A percentile compares a stretch with the other conserved stretches of the same genome.
phyloP scores from a whole-genome alignment of 2,113 vertebrate species.

The Cepphus grylle region DNA sequence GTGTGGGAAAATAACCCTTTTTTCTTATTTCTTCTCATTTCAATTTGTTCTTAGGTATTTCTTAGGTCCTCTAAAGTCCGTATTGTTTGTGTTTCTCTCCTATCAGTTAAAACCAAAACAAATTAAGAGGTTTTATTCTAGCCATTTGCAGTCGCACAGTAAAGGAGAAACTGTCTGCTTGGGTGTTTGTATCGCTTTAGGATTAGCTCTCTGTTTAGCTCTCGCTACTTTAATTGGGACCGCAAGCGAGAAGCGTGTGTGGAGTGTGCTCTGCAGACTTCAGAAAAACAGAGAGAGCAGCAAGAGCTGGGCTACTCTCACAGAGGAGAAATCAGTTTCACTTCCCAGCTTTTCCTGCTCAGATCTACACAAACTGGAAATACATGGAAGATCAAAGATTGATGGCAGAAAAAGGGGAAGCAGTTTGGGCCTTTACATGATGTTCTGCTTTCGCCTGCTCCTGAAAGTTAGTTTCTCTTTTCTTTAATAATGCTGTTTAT shows the following conservation, averaged over 20 bases:
- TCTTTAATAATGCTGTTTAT: conserved; percentile 7
- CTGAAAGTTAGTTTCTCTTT: background rate
- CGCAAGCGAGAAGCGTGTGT: background rate
- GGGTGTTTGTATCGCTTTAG: background rate
- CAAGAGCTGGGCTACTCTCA: background rate
- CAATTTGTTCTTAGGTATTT: background rate
- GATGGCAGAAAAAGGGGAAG: background rate
- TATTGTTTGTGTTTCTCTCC: background rate
- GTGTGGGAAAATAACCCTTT: background rate
- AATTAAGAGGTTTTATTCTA: background rate
- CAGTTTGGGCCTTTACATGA: background rate
- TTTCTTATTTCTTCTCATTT: background rate
- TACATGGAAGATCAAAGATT: background rate
- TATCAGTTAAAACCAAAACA: background rate
- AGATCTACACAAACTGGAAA: background rate
- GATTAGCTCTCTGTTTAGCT: background rate
- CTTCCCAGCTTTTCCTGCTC: background rate
- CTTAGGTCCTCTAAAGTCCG: background rate
- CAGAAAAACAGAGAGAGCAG: background rate
- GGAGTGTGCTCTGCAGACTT: background rate
- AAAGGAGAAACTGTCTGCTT: background rate
- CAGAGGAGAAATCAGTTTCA: background rate
- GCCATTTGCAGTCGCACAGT: fast-evolving
- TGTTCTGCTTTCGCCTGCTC: background rate
- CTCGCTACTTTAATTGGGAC: background rate